Base-by-base conservation (phyloP, 2,113 vertebrate genomes). In the Girardinichthys multiradiatus region DNA sequence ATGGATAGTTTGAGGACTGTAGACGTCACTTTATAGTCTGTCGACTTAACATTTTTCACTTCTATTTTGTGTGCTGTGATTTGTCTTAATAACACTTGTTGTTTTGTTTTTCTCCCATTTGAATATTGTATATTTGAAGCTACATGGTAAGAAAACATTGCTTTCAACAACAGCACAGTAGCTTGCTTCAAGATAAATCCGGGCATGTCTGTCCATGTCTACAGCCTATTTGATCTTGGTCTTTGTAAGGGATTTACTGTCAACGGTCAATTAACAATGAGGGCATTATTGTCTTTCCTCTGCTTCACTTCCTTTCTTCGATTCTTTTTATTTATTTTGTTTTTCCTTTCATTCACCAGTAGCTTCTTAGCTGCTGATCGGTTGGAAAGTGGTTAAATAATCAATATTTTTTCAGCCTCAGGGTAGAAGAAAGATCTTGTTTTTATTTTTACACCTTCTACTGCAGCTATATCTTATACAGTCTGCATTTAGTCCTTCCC, bases 401-500 rank as follows among this genome's bases (percentile, higher is more conserved):
- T 70, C 57, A 70, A 62, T 72, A 51, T 24, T 17, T 14, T 21
- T n/a, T n/a, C 2, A 63, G 19, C 37, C 24, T 67, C 17, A 24
- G 2, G 0, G 24, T 13, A 57, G n/a, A 10, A 39, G 51, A 33
- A 37, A 13, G 4, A 24, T 17, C n/a, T 27, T 39, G 12, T n/a
- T 6, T 63, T 64, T 27, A 6, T 58, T 35, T 66, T 21, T 26
- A 17, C 3, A 33, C 37, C 58, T 62, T 37, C 60, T 30, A 33
- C 3, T 11, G 9, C 29, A 31, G 12, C 26, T 14, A 15, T 28
- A 57, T 64, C 35, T 60, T 67, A 45, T 29, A 13, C 26, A 60
- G 13, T 58, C 35, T 29, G 21, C 24, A 60, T 82, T 82, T 81
- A 75, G 78, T 78, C 68, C 78, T 67, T 8, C 69, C 27, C 3